Conservation (phyloP, 2,888 invertebrate species). For the Campopleginae sp. region DNA sequence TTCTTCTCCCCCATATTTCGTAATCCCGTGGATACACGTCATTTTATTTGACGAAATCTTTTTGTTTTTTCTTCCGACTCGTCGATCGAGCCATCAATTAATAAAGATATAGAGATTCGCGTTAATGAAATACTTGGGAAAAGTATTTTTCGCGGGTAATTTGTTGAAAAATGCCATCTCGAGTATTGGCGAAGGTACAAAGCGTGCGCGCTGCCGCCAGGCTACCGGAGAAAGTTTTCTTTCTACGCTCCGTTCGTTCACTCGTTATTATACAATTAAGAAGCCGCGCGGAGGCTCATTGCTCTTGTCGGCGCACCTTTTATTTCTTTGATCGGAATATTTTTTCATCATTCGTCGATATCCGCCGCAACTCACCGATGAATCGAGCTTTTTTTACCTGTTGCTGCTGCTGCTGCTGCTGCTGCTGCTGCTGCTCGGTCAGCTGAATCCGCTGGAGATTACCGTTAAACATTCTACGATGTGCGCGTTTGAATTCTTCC, state of each 20-base stretch:
- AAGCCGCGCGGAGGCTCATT: slow-evolving; percentile 41
- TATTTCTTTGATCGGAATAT: too few relatives aligned
- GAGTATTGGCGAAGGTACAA: slow-evolving; percentile 13
- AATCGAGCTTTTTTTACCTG: too few relatives aligned
- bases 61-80: not conserved
- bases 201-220: slow-evolving; percentile 45
- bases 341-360: too few relatives aligned
- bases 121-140: slow-evolving; percentile 32
- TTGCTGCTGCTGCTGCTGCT: slow-evolving; percentile 71
- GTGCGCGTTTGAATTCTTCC: slow-evolving; percentile 95
- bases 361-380: too few relatives aligned
- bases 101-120: slow-evolving; percentile 14
- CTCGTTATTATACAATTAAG: slow-evolving; percentile 68
- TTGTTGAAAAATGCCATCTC: slow-evolving; percentile 44
- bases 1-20: too few relatives aligned
- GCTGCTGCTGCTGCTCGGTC: slow-evolving; percentile 74
- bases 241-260: slow-evolving; percentile 60
- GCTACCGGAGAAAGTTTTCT: slow-evolving; percentile 73
- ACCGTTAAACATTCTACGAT: slow-evolving; percentile 92
- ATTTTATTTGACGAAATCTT: too few relatives aligned
- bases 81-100: slow-evolving; percentile 26
- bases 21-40: too few relatives aligned
- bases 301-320: slow-evolving; percentile 54
- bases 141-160: slow-evolving; percentile 55
- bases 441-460: slow-evolving; percentile 78